Evolutionary conservation across 2,888 invertebrate genomes (phyloP), one percentile per base, ranked within the genome.

Genomic region (Papilio elwesi): DNA sequence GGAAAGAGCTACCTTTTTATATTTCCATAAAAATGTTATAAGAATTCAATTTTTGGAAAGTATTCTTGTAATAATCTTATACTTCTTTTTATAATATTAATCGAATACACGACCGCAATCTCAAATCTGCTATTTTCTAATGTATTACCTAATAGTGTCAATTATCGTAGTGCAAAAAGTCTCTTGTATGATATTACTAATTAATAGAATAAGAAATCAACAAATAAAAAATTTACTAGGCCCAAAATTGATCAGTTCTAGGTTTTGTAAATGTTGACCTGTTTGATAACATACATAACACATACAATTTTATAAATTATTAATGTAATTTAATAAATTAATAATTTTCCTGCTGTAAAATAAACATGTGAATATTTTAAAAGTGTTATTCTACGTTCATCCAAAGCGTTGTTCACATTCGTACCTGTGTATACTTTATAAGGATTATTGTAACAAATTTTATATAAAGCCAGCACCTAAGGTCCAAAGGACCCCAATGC

Each of bases 1-100:
- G 83, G 86, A 86, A 85, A 86, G 86, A 88, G 85, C 87, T 86
- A 88, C 48, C 88, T 90, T 88, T 87, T 87, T 88, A 87, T 87
- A 84, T 87, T 83, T 81, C 81, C 83, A 85, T 84, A 86, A 83
- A 82, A 85, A 85, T 79, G 26, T 26, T 2, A 78, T 78, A 43
- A 36, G 57, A 43, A 48, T 79, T 77, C 78, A 78, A 78, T 78
- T 79, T 79, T 75, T 72, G 66, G 74, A 77, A 76, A 75, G 73
- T 75, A 26, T 26, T 74, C 74, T 74, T 76, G 74, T 75, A 75
- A 71, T 75, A 75, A 71, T 36, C 55, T 51, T 76, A 75, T 75
- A 74, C 52, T 55, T 63, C 62, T 59, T 59, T 59, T 59, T n/a
- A 7, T 59, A 38, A 59, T 59, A 59, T 9, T 3, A 13, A 59